These are phyloP conservation scores for Baryphthengus martii DNA, from an alignment of 2,113 vertebrate species.

Conservation along the genomic window DNA sequence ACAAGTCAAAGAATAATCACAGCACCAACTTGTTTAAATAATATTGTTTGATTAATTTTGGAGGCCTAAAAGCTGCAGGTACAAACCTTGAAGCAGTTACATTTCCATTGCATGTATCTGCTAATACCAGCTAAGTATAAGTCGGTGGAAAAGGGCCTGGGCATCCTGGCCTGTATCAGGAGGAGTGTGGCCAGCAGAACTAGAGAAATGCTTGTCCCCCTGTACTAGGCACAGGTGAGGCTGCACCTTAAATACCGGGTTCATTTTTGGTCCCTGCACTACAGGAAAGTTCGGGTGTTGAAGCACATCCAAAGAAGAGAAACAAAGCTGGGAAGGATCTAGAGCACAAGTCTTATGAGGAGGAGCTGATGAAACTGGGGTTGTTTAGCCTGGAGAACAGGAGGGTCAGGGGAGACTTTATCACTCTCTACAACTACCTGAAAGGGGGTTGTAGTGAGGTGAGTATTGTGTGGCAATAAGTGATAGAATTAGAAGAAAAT, in stretches of 20 bases:
- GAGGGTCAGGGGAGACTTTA: too few species aligned
- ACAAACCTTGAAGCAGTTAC: not conserved
- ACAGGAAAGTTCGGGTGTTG: too few species aligned
- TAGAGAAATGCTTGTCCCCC: too few species aligned
- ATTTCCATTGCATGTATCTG: not conserved
- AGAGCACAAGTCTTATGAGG: too few species aligned
- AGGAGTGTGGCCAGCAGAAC: not conserved
- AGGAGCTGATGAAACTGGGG: too few species aligned
- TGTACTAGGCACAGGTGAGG: not conserved
- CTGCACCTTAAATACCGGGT: not conserved
- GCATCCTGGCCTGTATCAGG: not conserved
- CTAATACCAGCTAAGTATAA: not conserved
- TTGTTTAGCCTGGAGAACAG: too few species aligned
- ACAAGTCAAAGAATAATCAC: not conserved
- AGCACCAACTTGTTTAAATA: not conserved
- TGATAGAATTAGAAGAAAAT: not conserved
- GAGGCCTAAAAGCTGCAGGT: not conserved
- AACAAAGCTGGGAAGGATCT: not conserved
- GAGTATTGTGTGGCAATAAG: too few species aligned
- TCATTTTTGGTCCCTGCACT: not conserved
- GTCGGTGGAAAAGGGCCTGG: too few species aligned
- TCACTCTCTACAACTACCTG: too few species aligned
- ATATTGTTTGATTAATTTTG: not conserved
- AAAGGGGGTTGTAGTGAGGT: too few species aligned
- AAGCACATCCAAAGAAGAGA: too few species aligned